Evolutionary conservation across 2,113 vertebrate species (phyloP).

Genomic region (Morone chrysops): DNA sequence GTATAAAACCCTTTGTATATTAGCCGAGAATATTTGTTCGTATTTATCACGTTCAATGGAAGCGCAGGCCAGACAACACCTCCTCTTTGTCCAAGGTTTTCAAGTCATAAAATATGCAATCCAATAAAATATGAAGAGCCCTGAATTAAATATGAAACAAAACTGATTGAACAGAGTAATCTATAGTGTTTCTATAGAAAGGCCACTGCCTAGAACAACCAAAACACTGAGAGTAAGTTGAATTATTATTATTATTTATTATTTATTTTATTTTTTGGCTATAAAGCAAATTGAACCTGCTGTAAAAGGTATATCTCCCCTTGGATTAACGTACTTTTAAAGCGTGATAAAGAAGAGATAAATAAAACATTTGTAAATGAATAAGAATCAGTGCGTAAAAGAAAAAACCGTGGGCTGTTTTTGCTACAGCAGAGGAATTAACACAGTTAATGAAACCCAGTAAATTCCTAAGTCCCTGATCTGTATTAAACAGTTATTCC

Average conservation of each 20-base stretch:
- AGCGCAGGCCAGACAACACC: conserved; percentile 30
- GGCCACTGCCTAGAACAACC: neutral
- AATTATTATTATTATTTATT: neutral
- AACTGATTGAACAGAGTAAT: conserved; percentile 41
- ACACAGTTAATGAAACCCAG: neutral
- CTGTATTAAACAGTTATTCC: neutral
- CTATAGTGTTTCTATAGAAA: conserved; percentile 10
- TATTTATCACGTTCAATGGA: conserved; percentile 52
- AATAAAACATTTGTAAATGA: neutral
- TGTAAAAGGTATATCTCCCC: neutral
- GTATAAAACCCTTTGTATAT: too few relatives aligned
- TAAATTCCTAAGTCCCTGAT: neutral
- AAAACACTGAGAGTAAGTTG: neutral
- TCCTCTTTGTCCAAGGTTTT: conserved; percentile 68
- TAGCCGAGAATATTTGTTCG: conserved; percentile 45
- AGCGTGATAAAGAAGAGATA: neutral
- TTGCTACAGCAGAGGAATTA: neutral
- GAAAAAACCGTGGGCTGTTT: neutral
- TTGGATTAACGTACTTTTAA: neutral
- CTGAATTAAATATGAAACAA: conserved; percentile 79
- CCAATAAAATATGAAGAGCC: conserved; percentile 71
- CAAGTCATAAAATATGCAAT: conserved; percentile 76
- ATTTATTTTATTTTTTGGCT: neutral
- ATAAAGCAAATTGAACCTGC: neutral
- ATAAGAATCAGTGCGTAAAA: conserved; percentile 19